phyloP scores from a whole-genome alignment of 1,140 invertebrate genomes.

The Batillaria attramentaria region DNA sequence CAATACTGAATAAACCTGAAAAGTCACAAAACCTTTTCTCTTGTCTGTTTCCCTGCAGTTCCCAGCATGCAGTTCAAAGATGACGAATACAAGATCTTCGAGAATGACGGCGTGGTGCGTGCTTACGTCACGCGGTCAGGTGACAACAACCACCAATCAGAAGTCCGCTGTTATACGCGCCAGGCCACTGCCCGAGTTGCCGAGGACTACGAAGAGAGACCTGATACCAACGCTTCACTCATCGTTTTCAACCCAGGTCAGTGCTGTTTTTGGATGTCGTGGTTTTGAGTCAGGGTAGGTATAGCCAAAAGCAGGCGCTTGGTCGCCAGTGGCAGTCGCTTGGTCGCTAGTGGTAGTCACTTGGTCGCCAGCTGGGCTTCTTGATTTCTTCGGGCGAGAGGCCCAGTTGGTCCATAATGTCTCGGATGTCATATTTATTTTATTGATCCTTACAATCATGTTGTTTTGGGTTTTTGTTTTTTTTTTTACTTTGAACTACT shows the following conservation, averaged over 20 bases:
- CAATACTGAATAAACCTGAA: too few relatives aligned
- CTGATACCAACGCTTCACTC: constrained; percentile 68
- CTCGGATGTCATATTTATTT: background rate
- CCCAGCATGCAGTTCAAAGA: constrained; percentile 71
- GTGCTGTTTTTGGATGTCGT: background rate
- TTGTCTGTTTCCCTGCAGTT: constrained; percentile 51
- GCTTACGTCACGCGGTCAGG: constrained; percentile 66
- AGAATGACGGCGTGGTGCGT: constrained; percentile 66
- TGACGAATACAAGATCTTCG: constrained; percentile 60
- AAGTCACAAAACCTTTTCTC: background rate
- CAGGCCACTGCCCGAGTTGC: constrained; percentile 68
- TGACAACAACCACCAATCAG: constrained; percentile 65
- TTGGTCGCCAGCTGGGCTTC: background rate
- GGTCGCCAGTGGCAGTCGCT: background rate
- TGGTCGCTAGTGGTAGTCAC: background rate
- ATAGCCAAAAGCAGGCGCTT: background rate
- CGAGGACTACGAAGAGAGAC: constrained; percentile 70
- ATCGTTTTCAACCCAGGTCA: constrained; percentile 68
- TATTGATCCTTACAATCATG: background rate
- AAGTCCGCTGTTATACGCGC: constrained; percentile 72
- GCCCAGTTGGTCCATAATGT: background rate
- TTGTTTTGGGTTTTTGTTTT: background rate
- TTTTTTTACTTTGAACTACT: background rate
- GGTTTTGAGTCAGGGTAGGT: background rate
- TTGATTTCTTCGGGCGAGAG: too few relatives aligned